phyloP scores from a whole-genome alignment of 2,113 vertebrate genomes.

The Chaetorhynchus papuensis region DNA sequence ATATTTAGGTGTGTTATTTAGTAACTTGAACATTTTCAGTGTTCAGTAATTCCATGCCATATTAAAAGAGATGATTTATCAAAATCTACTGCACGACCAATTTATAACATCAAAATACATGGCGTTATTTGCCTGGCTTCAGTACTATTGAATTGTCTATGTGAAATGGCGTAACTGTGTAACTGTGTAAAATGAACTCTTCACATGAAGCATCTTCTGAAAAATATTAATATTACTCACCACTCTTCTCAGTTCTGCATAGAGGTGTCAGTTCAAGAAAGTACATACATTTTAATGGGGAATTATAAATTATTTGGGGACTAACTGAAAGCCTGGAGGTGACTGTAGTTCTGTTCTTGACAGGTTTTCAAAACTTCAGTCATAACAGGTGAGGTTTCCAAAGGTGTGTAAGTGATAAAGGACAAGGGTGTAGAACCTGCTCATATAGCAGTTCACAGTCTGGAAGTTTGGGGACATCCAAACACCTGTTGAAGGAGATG shows the following conservation, averaged over 20 bases:
- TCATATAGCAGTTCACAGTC: not conserved
- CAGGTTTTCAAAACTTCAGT: not conserved
- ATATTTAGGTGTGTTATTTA: conserved; percentile 26
- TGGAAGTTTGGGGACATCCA: not conserved
- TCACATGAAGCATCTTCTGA: not conserved
- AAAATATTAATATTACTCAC: not conserved
- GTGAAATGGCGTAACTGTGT: not conserved
- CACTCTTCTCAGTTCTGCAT: not conserved
- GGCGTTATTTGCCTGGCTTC: not conserved
- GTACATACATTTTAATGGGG: not conserved
- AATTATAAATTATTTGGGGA: not conserved
- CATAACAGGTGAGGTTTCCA: not conserved
- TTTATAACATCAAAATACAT: conserved; percentile 27
- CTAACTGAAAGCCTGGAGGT: not conserved
- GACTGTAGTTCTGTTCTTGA: not conserved
- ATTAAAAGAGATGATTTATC: conserved; percentile 25
- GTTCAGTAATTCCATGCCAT: conserved; percentile 9
- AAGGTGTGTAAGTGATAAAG: not conserved
- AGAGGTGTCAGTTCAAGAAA: not conserved
- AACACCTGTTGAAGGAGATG: not conserved
- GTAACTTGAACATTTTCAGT: not conserved
- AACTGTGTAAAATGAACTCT: not conserved
- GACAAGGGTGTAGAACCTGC: not conserved
- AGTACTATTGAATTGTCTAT: not conserved
- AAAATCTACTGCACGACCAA: conserved; percentile 14